Evolutionary conservation across 2,113 vertebrate genomes (phyloP), one percentile per base, ranked within the genome.

Genomic region (Mungos mungo): DNA sequence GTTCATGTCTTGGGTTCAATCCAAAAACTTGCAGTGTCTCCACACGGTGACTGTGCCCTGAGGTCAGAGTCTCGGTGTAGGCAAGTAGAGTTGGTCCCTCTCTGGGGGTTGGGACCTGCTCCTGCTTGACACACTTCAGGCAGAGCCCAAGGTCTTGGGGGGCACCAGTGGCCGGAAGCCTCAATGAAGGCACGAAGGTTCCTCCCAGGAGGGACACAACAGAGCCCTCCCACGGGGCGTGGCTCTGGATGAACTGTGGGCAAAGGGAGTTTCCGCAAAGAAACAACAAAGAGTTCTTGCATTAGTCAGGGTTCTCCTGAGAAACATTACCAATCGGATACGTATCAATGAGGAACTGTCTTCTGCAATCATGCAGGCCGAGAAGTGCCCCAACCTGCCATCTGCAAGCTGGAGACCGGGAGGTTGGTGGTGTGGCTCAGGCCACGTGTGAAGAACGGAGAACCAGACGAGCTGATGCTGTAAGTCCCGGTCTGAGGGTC

Each of bases 201-300:
- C 71, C 3, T 4, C 11, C 9, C 21, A n/a, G 76, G 76, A 23
- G 76, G 35, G 45, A 7, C 5, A n/a, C 5, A 63, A 33, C 38
- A 66, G 25, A 10, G 23, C 1, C 16, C 33, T 33, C 27, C 38
- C 54, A 23, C 5, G 7, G 38, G 3, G 18, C 19, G 1, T 1
- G 29, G 52, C 45, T 65, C 35, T 33, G 27, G 27, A 21, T 41
- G 27, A 74, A 33, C 6, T 4, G 21, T 4, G 23, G 33, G 23
- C 68, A 74, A 54, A 71, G 31, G 54, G 31, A 8, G 54, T 47
- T n/a, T 60, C 69, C 27, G 23, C 3, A 19, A 50, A 45, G 29
- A 63, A 65, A 41, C 21, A 27, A 33, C 35, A 19, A 3, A 14
- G 72, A 5, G 41, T 12, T 60, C 38, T 47, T 35, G 63, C 19